Conservation (phyloP, 2,888 invertebrate genomes). For the Margaritifera margaritifera region DNA sequence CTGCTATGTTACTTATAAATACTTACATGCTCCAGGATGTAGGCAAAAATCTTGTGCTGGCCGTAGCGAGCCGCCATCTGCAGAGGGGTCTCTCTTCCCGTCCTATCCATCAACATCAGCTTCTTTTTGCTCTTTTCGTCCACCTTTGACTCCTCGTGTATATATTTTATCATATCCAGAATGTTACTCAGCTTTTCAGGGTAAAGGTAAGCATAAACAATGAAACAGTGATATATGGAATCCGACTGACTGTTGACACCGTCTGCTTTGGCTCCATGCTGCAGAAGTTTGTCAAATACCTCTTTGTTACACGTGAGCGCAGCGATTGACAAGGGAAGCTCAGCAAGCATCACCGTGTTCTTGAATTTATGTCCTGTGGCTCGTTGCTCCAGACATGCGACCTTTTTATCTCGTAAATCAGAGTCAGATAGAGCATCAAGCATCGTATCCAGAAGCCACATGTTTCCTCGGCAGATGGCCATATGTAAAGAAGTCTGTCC, state of each 20-base stretch:
- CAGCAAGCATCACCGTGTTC: no score
- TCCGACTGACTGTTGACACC: conserved; percentile 33
- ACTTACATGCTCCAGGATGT: conserved; percentile 37
- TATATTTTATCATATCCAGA: conserved; percentile 29
- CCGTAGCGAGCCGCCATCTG: no score
- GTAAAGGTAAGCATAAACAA: conserved; percentile 41
- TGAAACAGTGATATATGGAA: conserved; percentile 36
- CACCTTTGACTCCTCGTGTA: no score
- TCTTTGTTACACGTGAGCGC: conserved; percentile 41
- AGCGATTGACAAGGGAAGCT: conserved; percentile 45
- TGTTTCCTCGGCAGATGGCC: conserved; percentile 41
- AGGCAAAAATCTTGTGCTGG: no score
- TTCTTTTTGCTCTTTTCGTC: no score
- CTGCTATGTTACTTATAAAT: no score
- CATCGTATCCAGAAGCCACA: conserved; percentile 21
- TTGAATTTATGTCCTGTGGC: conserved; percentile 34
- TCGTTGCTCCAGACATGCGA: conserved; percentile 18
- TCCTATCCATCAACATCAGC: no score
- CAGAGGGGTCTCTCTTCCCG: no score
- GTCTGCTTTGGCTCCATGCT: conserved; percentile 35
- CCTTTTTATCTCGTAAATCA: no score
- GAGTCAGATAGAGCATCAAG: conserved; percentile 11
- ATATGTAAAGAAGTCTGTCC: conserved; percentile 48
- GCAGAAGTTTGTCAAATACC: conserved; percentile 34
- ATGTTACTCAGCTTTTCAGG: conserved; percentile 37